Conservation (phyloP, 2,113 vertebrate genomes). For the Scortum barcoo region DNA sequence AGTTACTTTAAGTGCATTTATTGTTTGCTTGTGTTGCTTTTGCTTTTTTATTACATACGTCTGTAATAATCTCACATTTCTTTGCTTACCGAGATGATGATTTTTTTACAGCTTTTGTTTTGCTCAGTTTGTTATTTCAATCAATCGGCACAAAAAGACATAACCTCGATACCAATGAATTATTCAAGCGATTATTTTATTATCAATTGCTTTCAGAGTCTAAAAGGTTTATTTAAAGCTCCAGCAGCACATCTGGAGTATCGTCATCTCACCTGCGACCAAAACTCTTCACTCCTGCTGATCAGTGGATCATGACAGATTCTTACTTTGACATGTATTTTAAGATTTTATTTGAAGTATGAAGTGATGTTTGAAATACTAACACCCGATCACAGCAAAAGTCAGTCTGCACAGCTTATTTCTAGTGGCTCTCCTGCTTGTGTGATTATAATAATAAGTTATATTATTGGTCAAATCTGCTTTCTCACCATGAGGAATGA, state of each 20-base stretch:
- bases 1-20: too few species aligned
- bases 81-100: slow-evolving; percentile 1
- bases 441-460: background rate
- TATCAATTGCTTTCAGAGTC: slow-evolving; percentile 45
- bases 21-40: too few species aligned
- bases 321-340: background rate
- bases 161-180: slow-evolving; percentile 30
- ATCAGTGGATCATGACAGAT: too few species aligned
- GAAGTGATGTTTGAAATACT: background rate
- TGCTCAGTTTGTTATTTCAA: slow-evolving; percentile 23
- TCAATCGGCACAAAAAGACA: slow-evolving; percentile 35
- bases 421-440: too few species aligned
- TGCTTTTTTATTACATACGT: background rate
- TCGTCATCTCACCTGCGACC: background rate
- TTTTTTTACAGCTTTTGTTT: background rate
- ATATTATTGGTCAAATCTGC: background rate
- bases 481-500: too few species aligned
- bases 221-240: background rate
- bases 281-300: too few species aligned
- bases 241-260: background rate
- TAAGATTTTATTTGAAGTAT: too few species aligned
- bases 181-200: slow-evolving; percentile 59
- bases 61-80: background rate
- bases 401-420: background rate
- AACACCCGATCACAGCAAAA: background rate